Evolutionary conservation across 1,140 invertebrate genomes (phyloP), one percentile per base, ranked within the genome.

Genomic region (Drosophila ercepeae): DNA sequence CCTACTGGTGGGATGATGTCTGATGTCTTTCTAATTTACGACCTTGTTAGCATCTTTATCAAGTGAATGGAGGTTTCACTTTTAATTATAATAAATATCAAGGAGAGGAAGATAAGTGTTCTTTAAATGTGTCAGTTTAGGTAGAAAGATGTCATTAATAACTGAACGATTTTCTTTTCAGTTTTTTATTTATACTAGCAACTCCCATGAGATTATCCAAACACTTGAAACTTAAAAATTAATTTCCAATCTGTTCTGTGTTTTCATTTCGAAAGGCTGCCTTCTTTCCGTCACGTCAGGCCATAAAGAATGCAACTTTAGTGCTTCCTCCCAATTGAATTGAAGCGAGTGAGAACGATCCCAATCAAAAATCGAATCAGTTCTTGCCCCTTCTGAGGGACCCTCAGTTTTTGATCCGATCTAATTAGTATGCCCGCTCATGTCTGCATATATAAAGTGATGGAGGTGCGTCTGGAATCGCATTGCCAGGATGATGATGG

Each of bases 391-490:
- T 45, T 51, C 14, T 7, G n/a, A 14, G 34, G n/a, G n/a, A n/a
- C 14, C n/a, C 36, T 19, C 32, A 36, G 54, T 27, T 29, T 29
- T 18, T 58, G 59, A 67, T 55, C 68, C 64, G 36, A 59, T 64
- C 79, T 86, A 84, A 84, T 84, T 84, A 84, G 79, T 84, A 84
- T 84, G 81, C 79, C 76, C 72, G 79, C 61, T 86, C 79, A 84
- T 76, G 82, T 76, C 81, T 86, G 81, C 79, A 81, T 67, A 63
- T 86, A 86, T 84, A 75, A 79, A 50, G 34, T 50, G 72, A 79
- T 75, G 64, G 74, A 67, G 75, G 49, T 59, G 54, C 65, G 75
- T 75, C 81, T 57, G 71, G 81, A 74, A 65, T 79, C 67, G 58
- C 71, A 39, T 7, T 16, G 18, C 42, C 67, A 72, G 67, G 49